phyloP scores from a whole-genome alignment of 2,797 vertebrate species.

The Lophius americanus region DNA sequence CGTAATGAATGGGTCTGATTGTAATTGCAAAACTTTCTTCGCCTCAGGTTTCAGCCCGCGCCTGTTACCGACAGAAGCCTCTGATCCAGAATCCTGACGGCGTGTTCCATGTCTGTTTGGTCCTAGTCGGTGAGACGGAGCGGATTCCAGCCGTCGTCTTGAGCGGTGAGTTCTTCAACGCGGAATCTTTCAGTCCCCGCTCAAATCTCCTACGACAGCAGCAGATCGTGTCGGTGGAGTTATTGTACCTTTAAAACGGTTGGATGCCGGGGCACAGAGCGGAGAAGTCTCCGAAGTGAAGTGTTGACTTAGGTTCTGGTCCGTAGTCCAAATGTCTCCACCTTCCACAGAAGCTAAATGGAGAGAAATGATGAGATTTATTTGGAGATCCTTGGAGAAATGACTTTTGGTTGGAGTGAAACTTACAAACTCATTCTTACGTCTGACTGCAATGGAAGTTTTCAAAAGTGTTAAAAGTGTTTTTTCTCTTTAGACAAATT shows the following conservation, averaged over 20 bases:
- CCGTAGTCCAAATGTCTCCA: slow-evolving; percentile 23
- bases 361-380: slow-evolving; percentile 30
- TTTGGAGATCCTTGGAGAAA: slow-evolving; percentile 45
- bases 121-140: too few relatives aligned
- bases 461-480: slow-evolving; percentile 23
- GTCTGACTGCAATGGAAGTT: slow-evolving; percentile 42
- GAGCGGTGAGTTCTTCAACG: too few relatives aligned
- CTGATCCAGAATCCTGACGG: too few relatives aligned
- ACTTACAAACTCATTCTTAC: slow-evolving; percentile 31
- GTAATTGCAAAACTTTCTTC: slow-evolving; percentile 14
- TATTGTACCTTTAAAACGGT: too few relatives aligned
- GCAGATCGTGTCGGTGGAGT: too few relatives aligned
- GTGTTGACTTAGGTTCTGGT: slow-evolving; percentile 33
- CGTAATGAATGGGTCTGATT: slow-evolving; percentile 4
- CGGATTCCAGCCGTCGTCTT: too few relatives aligned
- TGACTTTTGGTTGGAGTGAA: slow-evolving; percentile 43
- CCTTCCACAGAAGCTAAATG: slow-evolving; percentile 28
- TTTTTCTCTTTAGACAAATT: not conserved
- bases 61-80: too few relatives aligned
- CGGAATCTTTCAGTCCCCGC: too few relatives aligned
- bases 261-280: too few relatives aligned
- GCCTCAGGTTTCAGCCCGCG: not conserved
- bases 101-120: slow-evolving; percentile 48
- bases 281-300: too few relatives aligned
- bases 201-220: too few relatives aligned